Evolutionary conservation across 2,797 vertebrate species (phyloP).

Genomic region (Odontamblyopus rebecca): DNA sequence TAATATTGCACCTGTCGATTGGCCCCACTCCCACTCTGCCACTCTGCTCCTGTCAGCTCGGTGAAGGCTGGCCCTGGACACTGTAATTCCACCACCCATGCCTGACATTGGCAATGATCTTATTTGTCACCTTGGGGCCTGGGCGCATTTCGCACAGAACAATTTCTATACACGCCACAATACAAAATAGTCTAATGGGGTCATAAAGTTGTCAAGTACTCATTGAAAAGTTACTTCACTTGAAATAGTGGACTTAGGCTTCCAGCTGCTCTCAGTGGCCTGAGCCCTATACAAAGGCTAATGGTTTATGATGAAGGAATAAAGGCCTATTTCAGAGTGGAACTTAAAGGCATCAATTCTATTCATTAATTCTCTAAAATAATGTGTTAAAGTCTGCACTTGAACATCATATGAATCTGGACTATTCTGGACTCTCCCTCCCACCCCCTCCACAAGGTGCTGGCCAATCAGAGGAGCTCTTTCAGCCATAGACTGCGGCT

Average conservation of each 20-base stretch:
- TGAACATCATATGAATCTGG: too few species aligned
- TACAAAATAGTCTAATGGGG: constrained; percentile 13
- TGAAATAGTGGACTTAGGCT: background rate
- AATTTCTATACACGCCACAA: constrained; percentile 18
- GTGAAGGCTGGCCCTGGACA: constrained; percentile 45
- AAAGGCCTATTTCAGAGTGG: background rate
- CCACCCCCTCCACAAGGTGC: too few species aligned
- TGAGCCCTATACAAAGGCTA: background rate
- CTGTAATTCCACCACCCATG: constrained; percentile 44
- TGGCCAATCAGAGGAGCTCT: too few species aligned
- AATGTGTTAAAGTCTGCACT: background rate
- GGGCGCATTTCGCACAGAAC: constrained; percentile 27
- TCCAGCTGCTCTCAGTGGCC: background rate
- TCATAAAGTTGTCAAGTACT: constrained; percentile 11
- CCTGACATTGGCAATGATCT: constrained; percentile 40
- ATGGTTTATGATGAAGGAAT: background rate
- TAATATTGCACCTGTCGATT: constrained; percentile 59
- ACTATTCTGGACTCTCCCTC: too few species aligned
- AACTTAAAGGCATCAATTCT: background rate
- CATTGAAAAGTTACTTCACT: background rate
- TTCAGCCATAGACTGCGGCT: too few species aligned
- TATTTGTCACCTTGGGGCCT: constrained; percentile 39
- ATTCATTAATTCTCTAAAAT: background rate
- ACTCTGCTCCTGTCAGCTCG: constrained; percentile 55
- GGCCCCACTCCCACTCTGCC: constrained; percentile 42